These are phyloP conservation scores for Solea solea DNA, from an alignment of 2,113 vertebrate species.

Conservation along the genomic window DNA sequence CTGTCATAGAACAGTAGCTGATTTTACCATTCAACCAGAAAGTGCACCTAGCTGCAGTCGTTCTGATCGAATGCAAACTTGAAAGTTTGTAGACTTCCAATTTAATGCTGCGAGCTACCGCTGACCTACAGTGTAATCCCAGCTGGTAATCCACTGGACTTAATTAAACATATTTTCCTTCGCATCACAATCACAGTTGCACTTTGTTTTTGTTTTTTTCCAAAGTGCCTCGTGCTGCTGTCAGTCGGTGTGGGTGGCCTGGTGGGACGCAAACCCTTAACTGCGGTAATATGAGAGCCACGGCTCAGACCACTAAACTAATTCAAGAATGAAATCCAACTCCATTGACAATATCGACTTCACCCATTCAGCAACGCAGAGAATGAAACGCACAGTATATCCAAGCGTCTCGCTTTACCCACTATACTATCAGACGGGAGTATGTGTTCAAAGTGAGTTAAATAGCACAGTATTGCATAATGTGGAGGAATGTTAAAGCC, in stretches of 20 bases:
- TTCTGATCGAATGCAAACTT: neutral
- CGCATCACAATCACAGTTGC: constrained; percentile 20
- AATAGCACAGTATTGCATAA: constrained; percentile 13
- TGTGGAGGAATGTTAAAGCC: constrained; percentile 13
- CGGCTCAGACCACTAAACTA: constrained; percentile 5
- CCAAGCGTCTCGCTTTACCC: constrained; percentile 22
- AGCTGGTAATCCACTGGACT: constrained; percentile 24
- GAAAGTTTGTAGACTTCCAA: neutral
- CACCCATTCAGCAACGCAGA: constrained; percentile 9
- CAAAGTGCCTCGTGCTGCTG: constrained; percentile 5
- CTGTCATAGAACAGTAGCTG: too few species aligned
- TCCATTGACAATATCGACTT: constrained; percentile 5
- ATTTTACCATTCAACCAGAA: too few species aligned
- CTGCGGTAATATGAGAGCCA: constrained; percentile 1
- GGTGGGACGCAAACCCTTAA: constrained; percentile 22
- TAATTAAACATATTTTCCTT: constrained; percentile 16
- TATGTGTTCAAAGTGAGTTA: constrained; percentile 1
- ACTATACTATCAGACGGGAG: neutral
- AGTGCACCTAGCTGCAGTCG: neutral
- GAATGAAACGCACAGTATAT: neutral
- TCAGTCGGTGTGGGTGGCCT: constrained; percentile 13
- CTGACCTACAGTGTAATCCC: neutral
- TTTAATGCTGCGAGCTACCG: neutral
- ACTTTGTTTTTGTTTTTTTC: constrained; percentile 21
- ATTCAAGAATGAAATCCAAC: constrained; percentile 18